phyloP scores from a whole-genome alignment of 2,113 vertebrate species.

The Callithrix jacchus region DNA sequence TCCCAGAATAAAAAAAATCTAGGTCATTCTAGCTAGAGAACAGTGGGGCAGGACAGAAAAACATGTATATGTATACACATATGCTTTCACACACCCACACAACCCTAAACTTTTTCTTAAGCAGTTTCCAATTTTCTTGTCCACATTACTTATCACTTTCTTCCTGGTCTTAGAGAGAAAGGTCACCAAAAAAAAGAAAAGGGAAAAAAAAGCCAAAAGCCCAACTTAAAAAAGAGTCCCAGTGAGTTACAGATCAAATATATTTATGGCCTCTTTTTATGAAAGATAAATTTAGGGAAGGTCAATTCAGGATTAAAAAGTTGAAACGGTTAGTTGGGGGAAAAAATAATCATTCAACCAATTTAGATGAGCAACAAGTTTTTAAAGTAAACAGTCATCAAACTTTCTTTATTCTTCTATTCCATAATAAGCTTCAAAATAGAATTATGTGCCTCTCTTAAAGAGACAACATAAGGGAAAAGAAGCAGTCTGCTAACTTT shows the following conservation, averaged over 20 bases:
- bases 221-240: background rate
- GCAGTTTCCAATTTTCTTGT: slow-evolving; percentile 22
- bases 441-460: slow-evolving; percentile 34
- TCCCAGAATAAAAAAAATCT: slow-evolving; percentile 10
- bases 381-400: slow-evolving; percentile 2
- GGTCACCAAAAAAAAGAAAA: background rate
- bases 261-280: background rate
- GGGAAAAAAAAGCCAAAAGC: background rate
- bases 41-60: background rate
- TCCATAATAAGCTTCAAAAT: slow-evolving; percentile 55
- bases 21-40: slow-evolving; percentile 30
- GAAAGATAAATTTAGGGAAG: slow-evolving; percentile 9
- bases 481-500: slow-evolving; percentile 39
- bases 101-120: background rate
- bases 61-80: background rate
- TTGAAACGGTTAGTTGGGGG: background rate
- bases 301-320: background rate
- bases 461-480: slow-evolving; percentile 40
- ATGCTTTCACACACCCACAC: background rate
- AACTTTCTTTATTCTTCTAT: slow-evolving; percentile 36
- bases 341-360: background rate
- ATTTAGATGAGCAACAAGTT: slow-evolving; percentile 34
- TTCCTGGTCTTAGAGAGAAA: background rate
- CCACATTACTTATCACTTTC: background rate
- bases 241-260: background rate